Base-by-base conservation (phyloP, 1,140 invertebrate species). In the Micrasema longulum region DNA sequence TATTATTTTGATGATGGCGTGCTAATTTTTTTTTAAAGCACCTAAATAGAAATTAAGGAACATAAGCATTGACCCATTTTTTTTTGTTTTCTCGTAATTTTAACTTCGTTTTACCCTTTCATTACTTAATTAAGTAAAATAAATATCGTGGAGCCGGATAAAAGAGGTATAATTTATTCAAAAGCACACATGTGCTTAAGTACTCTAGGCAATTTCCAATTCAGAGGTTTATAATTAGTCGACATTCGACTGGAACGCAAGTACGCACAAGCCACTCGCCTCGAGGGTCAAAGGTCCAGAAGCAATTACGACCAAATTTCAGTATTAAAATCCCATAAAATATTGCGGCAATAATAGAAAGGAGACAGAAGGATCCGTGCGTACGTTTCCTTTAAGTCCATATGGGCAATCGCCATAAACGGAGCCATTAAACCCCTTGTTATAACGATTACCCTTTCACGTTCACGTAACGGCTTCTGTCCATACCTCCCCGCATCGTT, bases 271-370 rank as follows among this genome's bases (percentile, higher is more conserved):
- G 47, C 64, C 26, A 6, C 36, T 38, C 16, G 23, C 53, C 53
- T n/a, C 18, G 48, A 52, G 47, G 73, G 73, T 71, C 73, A 74
- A 63, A 74, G 73, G 73, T 74, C 69, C 63, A 38, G 53, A 20
- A 63, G 70, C 70, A 74, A 74, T 74, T 74, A 67, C 69, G 48
- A 53, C 55, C 69, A 57, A 57, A 74, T 74, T 74, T 74, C 69
- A 63, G 73, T 64, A 74, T 74, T 74, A 74, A 74, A 74, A 74
- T 68, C 68, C 73, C 55, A 71, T 74, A 74, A 74, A 74, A 74
- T 74, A 74, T 74, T 71, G 69, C 63, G 68, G 72, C 55, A 64
- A 64, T 41, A 43, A 48, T 62, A 47, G 38, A 71, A 55, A 50
- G 63, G 72, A 60, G 52, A 41, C 63, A 74, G 68, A 74, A 68